Percentiles rank a stretch among this genome's conserved stretches.
Evolutionary conservation across 2,888 invertebrate genomes (phyloP).

Genomic region (Palloptera scutellata): DNA sequence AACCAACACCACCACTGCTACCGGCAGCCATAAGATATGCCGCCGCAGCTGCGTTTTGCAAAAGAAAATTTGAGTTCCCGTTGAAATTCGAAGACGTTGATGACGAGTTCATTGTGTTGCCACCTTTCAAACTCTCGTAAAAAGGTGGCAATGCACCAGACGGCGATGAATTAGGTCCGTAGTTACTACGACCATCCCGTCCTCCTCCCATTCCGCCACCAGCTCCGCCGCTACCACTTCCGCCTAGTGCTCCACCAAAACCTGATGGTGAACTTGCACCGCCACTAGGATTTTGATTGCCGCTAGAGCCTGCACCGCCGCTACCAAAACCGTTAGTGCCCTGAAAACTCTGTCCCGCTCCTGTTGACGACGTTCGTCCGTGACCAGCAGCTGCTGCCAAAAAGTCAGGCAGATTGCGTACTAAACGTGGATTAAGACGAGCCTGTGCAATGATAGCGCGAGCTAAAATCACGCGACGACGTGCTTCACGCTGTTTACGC

Average conservation of each 20-base stretch:
- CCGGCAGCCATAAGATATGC: slow-evolving; percentile 70
- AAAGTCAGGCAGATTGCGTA: slow-evolving; percentile 71
- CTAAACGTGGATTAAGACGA: slow-evolving; percentile 55
- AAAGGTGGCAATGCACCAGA: slow-evolving; percentile 89
- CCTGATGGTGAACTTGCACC: slow-evolving; percentile 59
- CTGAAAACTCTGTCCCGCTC: slow-evolving; percentile 64
- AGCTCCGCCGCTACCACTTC: slow-evolving; percentile 70
- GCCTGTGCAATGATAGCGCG: slow-evolving; percentile 56
- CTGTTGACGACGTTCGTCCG: slow-evolving; percentile 72
- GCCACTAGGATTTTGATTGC: slow-evolving; percentile 66
- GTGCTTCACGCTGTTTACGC: slow-evolving; percentile 68
- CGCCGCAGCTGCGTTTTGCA: slow-evolving; percentile 71
- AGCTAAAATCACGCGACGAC: slow-evolving; percentile 72
- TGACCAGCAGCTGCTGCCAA: slow-evolving; percentile 82
- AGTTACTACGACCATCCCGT: slow-evolving; percentile 83
- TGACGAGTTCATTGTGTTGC: slow-evolving; percentile 70
- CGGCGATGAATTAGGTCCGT: slow-evolving; percentile 87
- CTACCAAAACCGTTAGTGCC: slow-evolving; percentile 48
- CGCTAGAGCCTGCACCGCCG: slow-evolving; percentile 41
- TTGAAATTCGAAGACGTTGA: slow-evolving; percentile 64
- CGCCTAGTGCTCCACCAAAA: slow-evolving; percentile 50
- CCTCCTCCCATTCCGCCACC: slow-evolving; percentile 81
- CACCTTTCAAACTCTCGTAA: slow-evolving; percentile 84
- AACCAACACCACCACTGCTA: slow-evolving; percentile 36
- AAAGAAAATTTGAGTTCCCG: slow-evolving; percentile 67